Conservation (phyloP, 1,140 invertebrate species). For the Solen grandis region DNA sequence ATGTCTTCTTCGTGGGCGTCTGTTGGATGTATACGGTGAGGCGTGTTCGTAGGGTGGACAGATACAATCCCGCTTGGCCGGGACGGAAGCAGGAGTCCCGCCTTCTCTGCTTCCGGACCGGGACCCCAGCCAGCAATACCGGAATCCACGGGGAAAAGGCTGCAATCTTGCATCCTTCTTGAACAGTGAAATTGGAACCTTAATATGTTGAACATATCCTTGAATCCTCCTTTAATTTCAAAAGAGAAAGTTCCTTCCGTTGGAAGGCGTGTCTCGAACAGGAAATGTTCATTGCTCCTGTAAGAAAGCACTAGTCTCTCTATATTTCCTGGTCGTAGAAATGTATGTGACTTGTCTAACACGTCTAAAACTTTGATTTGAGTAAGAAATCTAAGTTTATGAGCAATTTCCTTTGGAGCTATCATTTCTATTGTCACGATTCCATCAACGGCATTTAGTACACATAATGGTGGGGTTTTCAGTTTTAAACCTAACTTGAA, state of each 20-base stretch:
- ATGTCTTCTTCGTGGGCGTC: constrained; percentile 10
- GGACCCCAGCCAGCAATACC: constrained; percentile 29
- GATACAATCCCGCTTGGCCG: constrained; percentile 33
- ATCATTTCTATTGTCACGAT: constrained; percentile 23
- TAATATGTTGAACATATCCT: constrained; percentile 26
- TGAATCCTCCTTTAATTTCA: constrained; percentile 31
- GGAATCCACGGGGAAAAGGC: constrained; percentile 11
- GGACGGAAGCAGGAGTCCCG: constrained; percentile 23
- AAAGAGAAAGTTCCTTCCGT: constrained; percentile 18
- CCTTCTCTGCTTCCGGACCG: constrained; percentile 19
- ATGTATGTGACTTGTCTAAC: neutral
- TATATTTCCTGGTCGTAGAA: constrained; percentile 2
- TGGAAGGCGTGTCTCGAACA: constrained; percentile 34
- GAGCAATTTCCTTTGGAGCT: constrained; percentile 26
- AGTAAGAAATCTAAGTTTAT: constrained; percentile 25
- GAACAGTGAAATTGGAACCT: constrained; percentile 27
- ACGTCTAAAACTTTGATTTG: neutral
- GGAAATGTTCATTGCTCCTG: constrained; percentile 42
- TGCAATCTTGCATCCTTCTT: constrained; percentile 7
- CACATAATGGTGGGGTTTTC: constrained; percentile 21
- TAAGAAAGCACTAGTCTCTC: constrained; percentile 26
- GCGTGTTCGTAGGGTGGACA: neutral
- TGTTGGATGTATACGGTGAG: neutral
- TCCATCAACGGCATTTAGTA: constrained; percentile 25
- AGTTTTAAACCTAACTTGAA: constrained; percentile 40